Evolutionary conservation across 2,888 invertebrate species (phyloP).

Genomic region (Calephelis perditalis): DNA sequence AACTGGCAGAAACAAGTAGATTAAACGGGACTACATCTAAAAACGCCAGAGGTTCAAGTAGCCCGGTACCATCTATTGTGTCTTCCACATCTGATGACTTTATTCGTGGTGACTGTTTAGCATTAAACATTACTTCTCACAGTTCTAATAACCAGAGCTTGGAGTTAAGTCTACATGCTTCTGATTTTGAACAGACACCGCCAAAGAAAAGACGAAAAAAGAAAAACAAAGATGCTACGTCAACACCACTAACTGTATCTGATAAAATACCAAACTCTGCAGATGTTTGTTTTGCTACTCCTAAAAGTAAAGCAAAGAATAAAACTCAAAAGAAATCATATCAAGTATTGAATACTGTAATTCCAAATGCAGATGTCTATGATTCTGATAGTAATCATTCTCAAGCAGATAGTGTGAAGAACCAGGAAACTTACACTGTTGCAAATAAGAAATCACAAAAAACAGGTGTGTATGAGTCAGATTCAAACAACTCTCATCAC

Average conservation of each 20-base stretch:
- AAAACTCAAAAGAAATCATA: conserved; percentile 61
- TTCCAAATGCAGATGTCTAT: conserved; percentile 73
- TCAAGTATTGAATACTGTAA: conserved; percentile 52
- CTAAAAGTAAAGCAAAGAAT: conserved; percentile 67
- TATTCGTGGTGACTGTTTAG: conserved; percentile 8
- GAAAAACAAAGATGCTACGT: conserved; percentile 55
- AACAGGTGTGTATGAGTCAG: conserved; percentile 77
- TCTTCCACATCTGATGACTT: conserved; percentile 9
- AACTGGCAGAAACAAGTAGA: not conserved
- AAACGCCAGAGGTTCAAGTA: not conserved
- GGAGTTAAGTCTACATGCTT: conserved; percentile 63
- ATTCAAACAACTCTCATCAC: conserved; percentile 57
- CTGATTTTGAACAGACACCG: conserved; percentile 55
- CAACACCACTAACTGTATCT: conserved; percentile 42
- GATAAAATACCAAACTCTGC: conserved; percentile 32
- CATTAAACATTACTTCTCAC: conserved; percentile 8
- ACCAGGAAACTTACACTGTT: conserved; percentile 47
- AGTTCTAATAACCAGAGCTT: conserved; percentile 54
- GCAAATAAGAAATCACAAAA: conserved; percentile 59
- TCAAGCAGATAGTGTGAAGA: conserved; percentile 43
- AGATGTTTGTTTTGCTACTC: conserved; percentile 64
- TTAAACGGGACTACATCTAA: not conserved
- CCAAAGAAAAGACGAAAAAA: conserved; percentile 63
- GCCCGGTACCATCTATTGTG: conserved; percentile 2
- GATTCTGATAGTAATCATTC: conserved; percentile 78